phyloP scores from a whole-genome alignment of 2,888 invertebrate species.

The Sepiola atlantica region DNA sequence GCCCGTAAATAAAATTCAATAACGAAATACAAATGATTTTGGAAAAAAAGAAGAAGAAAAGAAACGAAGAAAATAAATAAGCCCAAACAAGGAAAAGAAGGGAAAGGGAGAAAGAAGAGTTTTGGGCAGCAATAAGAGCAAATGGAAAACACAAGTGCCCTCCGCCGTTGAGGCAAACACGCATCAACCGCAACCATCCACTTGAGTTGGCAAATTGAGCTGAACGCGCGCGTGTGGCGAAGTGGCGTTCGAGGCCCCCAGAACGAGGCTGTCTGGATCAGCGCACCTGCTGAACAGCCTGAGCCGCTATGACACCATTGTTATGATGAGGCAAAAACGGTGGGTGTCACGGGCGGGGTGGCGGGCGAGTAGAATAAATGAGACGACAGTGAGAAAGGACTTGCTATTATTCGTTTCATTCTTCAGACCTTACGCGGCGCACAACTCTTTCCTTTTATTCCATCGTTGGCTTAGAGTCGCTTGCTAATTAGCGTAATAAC shows the following conservation, averaged over 20 bases:
- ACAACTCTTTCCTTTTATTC: neutral
- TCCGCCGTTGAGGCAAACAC: neutral
- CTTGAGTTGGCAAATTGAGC: neutral
- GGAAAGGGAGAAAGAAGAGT: neutral
- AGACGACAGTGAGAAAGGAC: neutral
- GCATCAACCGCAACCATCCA: neutral
- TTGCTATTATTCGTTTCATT: neutral
- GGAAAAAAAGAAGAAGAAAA: neutral
- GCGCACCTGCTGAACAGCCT: neutral
- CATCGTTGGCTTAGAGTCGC: neutral
- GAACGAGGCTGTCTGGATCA: neutral
- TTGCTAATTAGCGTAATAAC: neutral
- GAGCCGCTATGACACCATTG: slow-evolving; percentile 8
- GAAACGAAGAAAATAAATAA: neutral
- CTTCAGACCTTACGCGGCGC: neutral
- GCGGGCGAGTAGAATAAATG: neutral
- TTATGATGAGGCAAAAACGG: neutral
- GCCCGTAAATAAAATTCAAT: no score
- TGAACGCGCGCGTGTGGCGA: neutral
- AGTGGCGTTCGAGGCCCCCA: neutral
- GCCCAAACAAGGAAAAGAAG: neutral
- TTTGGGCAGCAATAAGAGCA: neutral
- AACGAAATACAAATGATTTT: neutral
- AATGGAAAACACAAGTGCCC: neutral
- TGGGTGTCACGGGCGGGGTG: no score